Conservation (phyloP, 2,797 vertebrate species). For the Emys orbicularis region DNA sequence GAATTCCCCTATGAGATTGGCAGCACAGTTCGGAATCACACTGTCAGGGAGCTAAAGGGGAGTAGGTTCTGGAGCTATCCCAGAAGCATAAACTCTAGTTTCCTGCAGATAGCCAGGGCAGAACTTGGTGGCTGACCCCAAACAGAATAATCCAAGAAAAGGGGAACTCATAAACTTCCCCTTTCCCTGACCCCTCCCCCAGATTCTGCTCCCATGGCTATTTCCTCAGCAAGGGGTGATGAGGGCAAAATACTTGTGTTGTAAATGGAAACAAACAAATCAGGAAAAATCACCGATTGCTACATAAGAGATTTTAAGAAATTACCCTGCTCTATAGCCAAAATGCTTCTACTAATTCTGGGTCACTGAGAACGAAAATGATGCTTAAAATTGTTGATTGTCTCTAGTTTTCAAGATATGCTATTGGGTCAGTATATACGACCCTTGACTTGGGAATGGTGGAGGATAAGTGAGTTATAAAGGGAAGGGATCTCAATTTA, state of each 20-base stretch:
- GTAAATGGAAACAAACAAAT: fast-evolving
- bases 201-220: background rate
- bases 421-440: no score
- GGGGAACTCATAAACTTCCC: background rate
- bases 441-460: no score
- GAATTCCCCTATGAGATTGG: background rate
- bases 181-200: background rate
- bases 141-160: background rate
- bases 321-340: background rate
- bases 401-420: no score
- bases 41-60: background rate
- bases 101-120: background rate
- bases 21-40: background rate
- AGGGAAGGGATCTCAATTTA: no score
- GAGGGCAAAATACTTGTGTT: background rate
- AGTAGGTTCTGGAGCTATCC: background rate
- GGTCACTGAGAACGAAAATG: no score
- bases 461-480: no score
- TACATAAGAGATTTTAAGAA: background rate
- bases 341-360: no score
- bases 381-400: no score
- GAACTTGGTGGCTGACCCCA: background rate
- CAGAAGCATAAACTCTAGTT: background rate
- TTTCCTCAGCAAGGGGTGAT: background rate
- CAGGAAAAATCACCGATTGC: fast-evolving